phyloP scores from a whole-genome alignment of 2,113 vertebrate genomes.

The Irena cyanogastra region DNA sequence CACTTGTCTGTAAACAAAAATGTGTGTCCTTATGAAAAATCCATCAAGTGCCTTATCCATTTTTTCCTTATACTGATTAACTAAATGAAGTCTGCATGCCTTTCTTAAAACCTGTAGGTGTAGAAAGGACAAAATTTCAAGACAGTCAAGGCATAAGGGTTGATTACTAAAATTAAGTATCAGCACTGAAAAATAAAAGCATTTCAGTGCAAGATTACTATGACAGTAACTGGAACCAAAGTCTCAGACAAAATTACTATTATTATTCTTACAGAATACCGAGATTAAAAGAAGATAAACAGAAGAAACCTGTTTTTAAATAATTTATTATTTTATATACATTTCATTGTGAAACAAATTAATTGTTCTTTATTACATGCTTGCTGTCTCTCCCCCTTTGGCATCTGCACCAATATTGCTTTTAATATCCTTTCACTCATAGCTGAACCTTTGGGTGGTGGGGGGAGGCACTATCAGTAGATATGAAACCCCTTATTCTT shows the following conservation, averaged over 20 bases:
- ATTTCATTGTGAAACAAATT: neutral
- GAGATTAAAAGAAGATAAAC: neutral
- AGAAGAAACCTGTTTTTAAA: neutral
- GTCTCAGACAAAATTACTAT: neutral
- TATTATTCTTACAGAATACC: neutral
- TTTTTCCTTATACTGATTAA: neutral
- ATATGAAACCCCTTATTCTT: neutral
- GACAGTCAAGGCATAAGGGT: neutral
- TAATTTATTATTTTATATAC: neutral
- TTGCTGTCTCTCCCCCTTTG: neutral
- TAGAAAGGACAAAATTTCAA: neutral
- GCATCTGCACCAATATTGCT: neutral
- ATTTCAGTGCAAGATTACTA: neutral
- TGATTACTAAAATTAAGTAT: neutral
- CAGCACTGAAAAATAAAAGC: neutral
- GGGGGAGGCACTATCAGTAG: neutral
- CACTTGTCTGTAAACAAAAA: neutral
- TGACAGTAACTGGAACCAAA: neutral
- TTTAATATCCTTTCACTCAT: neutral
- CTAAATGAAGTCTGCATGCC: neutral
- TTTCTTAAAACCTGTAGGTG: neutral
- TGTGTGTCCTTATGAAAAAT: neutral
- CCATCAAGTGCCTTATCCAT: neutral
- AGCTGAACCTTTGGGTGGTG: neutral
- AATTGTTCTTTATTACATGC: neutral